Evolutionary conservation across 1,140 invertebrate genomes (phyloP), one percentile per base, ranked within the genome.

Genomic region (Popillia japonica): DNA sequence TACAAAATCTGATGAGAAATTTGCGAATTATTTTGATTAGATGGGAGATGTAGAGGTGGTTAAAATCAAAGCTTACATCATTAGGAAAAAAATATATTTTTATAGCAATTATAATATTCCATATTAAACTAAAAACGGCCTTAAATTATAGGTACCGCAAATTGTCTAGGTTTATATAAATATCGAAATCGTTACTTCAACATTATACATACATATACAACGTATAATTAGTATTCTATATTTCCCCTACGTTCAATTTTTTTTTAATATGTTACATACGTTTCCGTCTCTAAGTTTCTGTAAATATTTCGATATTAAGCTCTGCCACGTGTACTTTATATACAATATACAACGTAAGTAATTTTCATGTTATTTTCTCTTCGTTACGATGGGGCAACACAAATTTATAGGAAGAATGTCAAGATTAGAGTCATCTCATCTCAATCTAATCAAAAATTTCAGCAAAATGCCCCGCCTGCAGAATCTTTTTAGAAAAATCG

Each of bases 81-180:
- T 76, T 79, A 81, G 68, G 76, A 79, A 81, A 81, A 79, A 81
- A 81, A 81, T 81, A 81, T 81, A 81, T 81, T 81, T n/a, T 81
- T 79, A 73, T 79, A 77, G 80, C 78, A 79, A 79, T n/a, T 80
- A 79, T 81, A 68, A 48, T 79, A 79, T 78, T 79, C 23, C 17
- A 23, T 64, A 22, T 64, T 78, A 79, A 79, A 79, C 79, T 48
- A 75, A 75, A 48, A 75, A 34, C 48, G 74, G 11, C 11, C 17
- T 3, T 42, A 75, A 75, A 75, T 41, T 14, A 75, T 42, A 27
- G n/a, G n/a, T n/a, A n/a, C 6, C 10, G 23, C 74, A 48, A 48
- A 48, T 73, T 40, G 7, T n/a, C 23, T 73, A 75, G 41, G 44
- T 48, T 48, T 75, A n/a, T n/a, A 75, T 40, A 75, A 75, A 75